A percentile compares a stretch with the other conserved stretches of the same genome.
These are phyloP conservation scores for Drosophila kambysellisi DNA, from an alignment of 2,888 invertebrate genomes.

Conservation along the genomic window DNA sequence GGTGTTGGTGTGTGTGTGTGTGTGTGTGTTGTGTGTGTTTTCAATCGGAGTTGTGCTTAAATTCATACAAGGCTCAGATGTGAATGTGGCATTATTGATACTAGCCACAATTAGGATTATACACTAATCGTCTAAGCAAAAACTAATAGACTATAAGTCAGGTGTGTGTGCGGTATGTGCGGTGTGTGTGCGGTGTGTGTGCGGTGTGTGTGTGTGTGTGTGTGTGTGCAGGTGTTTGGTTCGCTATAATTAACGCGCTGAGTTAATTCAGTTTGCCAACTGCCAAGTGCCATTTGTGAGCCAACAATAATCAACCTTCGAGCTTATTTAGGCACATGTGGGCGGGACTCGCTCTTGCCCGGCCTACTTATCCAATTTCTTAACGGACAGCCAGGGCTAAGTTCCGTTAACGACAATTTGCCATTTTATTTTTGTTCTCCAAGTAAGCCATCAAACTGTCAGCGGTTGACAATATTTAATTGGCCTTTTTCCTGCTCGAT, in stretches of 20 bases:
- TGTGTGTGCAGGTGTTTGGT: conserved; percentile 2
- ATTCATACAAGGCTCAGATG: conserved; percentile 11
- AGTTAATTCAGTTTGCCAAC: conserved; percentile 58
- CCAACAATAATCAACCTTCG: conserved; percentile 23
- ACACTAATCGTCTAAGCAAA: neutral
- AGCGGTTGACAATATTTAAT: conserved; percentile 24
- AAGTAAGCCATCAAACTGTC: conserved; percentile 52
- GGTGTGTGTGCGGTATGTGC: neutral
- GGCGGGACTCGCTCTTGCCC: conserved; percentile 15
- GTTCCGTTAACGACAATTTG: conserved; percentile 43
- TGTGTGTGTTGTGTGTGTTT: conserved; percentile 32
- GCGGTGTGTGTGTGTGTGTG: neutral
- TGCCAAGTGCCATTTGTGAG: conserved; percentile 45
- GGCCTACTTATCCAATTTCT: conserved; percentile 43
- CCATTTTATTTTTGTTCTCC: conserved; percentile 19
- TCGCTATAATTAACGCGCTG: conserved; percentile 44
- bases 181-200: conserved; percentile 2
- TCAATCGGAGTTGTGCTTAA: conserved; percentile 19
- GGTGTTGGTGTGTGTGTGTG: conserved; percentile 4
- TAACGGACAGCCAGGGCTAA: conserved; percentile 23
- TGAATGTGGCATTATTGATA: conserved; percentile 6
- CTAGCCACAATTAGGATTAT: conserved; percentile 11
- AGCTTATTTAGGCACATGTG: conserved; percentile 8
- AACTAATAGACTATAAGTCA: conserved; percentile 5
- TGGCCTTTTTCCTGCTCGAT: conserved; percentile 21